phyloP scores from a whole-genome alignment of 1,140 invertebrate genomes.

The Drosophila arawakana region DNA sequence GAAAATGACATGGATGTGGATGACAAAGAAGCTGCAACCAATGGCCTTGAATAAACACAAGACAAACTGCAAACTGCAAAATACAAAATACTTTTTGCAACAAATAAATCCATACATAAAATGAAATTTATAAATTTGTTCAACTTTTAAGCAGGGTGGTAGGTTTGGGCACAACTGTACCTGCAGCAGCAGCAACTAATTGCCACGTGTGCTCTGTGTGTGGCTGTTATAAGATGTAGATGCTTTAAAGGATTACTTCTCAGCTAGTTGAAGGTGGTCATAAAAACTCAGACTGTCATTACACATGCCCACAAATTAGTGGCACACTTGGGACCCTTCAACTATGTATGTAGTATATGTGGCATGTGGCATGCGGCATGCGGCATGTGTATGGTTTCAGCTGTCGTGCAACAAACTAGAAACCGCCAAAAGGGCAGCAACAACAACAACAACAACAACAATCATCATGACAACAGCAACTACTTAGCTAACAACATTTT shows the following conservation, averaged over 20 bases:
- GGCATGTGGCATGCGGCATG: constrained; percentile 8
- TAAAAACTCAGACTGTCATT: constrained; percentile 53
- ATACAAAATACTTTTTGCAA: no score
- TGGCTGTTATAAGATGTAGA: constrained; percentile 6
- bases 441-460: constrained; percentile 29
- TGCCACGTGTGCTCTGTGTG: constrained; percentile 47
- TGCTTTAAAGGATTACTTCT: constrained; percentile 29
- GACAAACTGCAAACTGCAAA: no score
- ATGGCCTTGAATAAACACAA: no score
- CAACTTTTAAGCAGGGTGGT: no score
- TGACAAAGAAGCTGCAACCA: no score
- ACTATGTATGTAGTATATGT: constrained; percentile 37
- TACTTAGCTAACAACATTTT: constrained; percentile 62
- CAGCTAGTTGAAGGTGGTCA: constrained; percentile 27
- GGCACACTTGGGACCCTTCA: constrained; percentile 62
- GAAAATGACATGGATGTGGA: no score
- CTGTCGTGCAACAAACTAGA: constrained; percentile 60
- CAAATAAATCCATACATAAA: no score
- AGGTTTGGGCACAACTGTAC: not conserved
- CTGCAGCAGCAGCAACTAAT: constrained; percentile 37
- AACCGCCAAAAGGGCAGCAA: constrained; percentile 48
- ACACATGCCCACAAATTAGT: constrained; percentile 74
- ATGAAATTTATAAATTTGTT: no score
- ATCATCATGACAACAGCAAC: constrained; percentile 32
- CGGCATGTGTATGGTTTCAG: constrained; percentile 18